phyloP scores from a whole-genome alignment of 2,888 invertebrate genomes.

The Emmelina monodactyla region DNA sequence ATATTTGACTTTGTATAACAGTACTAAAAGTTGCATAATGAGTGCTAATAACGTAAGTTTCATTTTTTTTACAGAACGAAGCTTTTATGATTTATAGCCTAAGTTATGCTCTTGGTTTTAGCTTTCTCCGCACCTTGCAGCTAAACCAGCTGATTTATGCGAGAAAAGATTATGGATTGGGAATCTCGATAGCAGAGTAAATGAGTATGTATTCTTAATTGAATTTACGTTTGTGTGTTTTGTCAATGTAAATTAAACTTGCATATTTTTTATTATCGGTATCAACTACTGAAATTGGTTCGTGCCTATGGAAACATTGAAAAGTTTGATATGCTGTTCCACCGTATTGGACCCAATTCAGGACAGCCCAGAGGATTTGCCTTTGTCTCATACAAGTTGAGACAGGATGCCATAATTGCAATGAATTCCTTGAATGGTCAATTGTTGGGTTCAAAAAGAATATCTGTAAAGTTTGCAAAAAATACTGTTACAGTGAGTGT shows the following conservation, averaged over 20 bases:
- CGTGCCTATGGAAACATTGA: conserved; percentile 93
- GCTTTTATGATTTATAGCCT: not conserved
- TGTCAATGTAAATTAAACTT: not conserved
- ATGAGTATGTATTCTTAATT: conserved; percentile 79
- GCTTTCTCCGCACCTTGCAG: conserved; percentile 62
- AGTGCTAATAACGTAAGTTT: not conserved
- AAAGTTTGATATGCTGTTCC: conserved; percentile 95
- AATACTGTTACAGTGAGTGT: conserved; percentile 60
- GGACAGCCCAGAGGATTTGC: conserved; percentile 94
- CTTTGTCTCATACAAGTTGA: conserved; percentile 83
- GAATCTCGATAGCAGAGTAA: conserved; percentile 87
- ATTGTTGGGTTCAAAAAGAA: conserved; percentile 74
- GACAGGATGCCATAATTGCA: conserved; percentile 74
- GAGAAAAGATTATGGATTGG: conserved; percentile 90
- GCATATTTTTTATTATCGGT: conserved; percentile 77
- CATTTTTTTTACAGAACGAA: not conserved
- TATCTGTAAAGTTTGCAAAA: conserved; percentile 84
- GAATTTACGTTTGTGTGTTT: not conserved
- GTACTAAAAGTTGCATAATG: too few relatives aligned
- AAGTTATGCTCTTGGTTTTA: conserved; percentile 19
- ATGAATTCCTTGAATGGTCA: conserved; percentile 78
- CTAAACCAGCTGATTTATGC: conserved; percentile 61
- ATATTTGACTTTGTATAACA: too few relatives aligned
- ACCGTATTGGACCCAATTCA: conserved; percentile 86
- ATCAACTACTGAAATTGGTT: conserved; percentile 94